A percentile compares a stretch with the other conserved stretches of the same genome.
phyloP scores from a whole-genome alignment of 2,888 invertebrate species.

The Eucera pruinosa region DNA sequence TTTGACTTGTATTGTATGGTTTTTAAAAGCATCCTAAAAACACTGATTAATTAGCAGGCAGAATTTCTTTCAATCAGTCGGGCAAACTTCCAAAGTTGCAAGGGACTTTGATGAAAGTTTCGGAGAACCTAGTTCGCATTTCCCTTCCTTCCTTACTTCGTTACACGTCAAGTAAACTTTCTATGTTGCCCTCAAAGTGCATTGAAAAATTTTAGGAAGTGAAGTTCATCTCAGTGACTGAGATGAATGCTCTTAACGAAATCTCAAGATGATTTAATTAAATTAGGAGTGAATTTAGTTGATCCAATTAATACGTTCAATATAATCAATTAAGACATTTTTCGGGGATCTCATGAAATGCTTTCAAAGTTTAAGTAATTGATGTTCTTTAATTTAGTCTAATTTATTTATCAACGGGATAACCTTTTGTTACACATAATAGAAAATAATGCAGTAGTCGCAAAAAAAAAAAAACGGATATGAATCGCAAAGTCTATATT shows the following conservation, averaged over 20 bases:
- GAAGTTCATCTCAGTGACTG: neutral
- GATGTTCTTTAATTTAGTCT: too few relatives aligned
- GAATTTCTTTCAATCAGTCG: constrained; percentile 16
- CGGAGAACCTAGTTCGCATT: constrained; percentile 12
- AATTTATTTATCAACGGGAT: too few relatives aligned
- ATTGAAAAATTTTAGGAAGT: constrained; percentile 1
- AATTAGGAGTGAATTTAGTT: neutral
- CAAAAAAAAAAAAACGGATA: too few relatives aligned
- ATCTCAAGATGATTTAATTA: neutral
- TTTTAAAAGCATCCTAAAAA: neutral
- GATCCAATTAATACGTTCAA: too few relatives aligned
- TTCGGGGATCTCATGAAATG: too few relatives aligned
- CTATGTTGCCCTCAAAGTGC: neutral
- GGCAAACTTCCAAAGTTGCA: neutral
- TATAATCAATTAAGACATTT: too few relatives aligned
- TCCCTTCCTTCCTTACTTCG: neutral
- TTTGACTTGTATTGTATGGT: too few relatives aligned
- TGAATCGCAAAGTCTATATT: too few relatives aligned
- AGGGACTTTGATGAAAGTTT: constrained; percentile 16
- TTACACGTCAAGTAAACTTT: constrained; percentile 4
- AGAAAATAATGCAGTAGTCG: too few relatives aligned
- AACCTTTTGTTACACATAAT: too few relatives aligned
- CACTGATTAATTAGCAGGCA: constrained; percentile 9
- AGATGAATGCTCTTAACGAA: neutral
- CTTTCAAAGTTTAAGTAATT: too few relatives aligned